Conservation (phyloP, 2,113 vertebrate genomes). For the Dicentrarchus labrax region DNA sequence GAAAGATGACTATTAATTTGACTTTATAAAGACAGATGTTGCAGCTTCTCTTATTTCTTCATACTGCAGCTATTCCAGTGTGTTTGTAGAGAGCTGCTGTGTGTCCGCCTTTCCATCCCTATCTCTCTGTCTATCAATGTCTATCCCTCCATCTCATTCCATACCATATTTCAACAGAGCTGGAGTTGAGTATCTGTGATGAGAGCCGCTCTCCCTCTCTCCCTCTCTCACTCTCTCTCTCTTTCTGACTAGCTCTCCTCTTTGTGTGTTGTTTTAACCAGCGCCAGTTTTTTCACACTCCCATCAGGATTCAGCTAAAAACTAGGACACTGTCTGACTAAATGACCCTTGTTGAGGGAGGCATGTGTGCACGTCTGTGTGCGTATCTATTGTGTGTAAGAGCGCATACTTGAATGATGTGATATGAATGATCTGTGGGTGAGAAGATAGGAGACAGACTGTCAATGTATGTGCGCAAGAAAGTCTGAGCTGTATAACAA, state of each 20-base stretch:
- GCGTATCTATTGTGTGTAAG: background rate
- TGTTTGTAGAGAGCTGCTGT: background rate
- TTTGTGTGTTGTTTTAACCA: slow-evolving; percentile 34
- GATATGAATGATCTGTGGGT: slow-evolving; percentile 31
- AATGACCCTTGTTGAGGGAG: slow-evolving; percentile 50
- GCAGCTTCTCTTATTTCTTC: slow-evolving; percentile 6
- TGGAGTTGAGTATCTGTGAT: slow-evolving; percentile 37
- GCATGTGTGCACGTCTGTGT: slow-evolving; percentile 25
- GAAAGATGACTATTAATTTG: slow-evolving; percentile 9
- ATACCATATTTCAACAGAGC: slow-evolving; percentile 49
- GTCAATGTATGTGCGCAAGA: slow-evolving; percentile 26
- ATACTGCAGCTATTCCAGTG: slow-evolving; percentile 7
- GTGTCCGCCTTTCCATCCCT: background rate
- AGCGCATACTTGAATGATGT: slow-evolving; percentile 17
- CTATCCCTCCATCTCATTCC: slow-evolving; percentile 23
- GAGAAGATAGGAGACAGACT: slow-evolving; percentile 24
- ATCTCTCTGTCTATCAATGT: slow-evolving; percentile 17
- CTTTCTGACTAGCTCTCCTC: slow-evolving; percentile 13
- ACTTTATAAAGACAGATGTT: slow-evolving; percentile 16
- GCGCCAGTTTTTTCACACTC: slow-evolving; percentile 5
- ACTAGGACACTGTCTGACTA: slow-evolving; percentile 64
- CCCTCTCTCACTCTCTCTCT: background rate
- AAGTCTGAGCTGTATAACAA: slow-evolving; percentile 18
- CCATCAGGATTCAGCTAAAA: slow-evolving; percentile 50
- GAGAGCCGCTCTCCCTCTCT: slow-evolving; percentile 18